Base-by-base conservation (phyloP, 2,797 vertebrate genomes). In the Erpetoichthys calabaricus region DNA sequence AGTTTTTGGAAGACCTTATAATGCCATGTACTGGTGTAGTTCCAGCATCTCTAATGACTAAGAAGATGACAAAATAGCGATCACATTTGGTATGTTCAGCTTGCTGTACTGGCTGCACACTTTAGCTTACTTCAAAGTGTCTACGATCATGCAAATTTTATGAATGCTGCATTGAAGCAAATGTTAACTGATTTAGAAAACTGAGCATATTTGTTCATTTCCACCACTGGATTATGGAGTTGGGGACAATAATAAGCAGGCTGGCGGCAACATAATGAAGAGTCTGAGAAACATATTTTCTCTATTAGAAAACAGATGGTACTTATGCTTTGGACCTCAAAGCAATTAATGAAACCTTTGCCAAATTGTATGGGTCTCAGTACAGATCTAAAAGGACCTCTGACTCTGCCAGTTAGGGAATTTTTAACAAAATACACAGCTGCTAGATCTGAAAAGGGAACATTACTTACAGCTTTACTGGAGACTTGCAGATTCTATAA, bases 231-330 rank as follows among this genome's bases (percentile, higher is more conserved):
- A 49, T 49, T 49, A 49, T 7, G 47, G n/a, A 49, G 47, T 9
- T 49, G 47, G 47, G 47, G 47, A 9, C 47, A 49, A 49, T 9
- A 49, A 25, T 25, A 49, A 49, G 47, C 47, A 75, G 73, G 74
- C 53, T 54, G 53, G 53, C 41, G 44, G 53, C 10, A 7, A n/a
- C 84, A 80, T 78, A 81, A 72, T 79, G 81, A 77, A 75, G 72
- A 76, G 79, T 80, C 79, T 71, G 79, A 80, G 80, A 82, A 84
- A 88, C 83, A 86, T 74, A 79, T 75, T 71, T 72, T 72, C 73
- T 49, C 47, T 71, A 79, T 86, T 86, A 82, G 76, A 78, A 81
- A 86, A 83, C 86, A 88, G 83, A 84, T 88, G 86, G 82, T 85
- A 68, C 65, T 67, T 73, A 74, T 67, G 74, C 69, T 69, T 68